Conservation (phyloP, 2,113 vertebrate genomes). For the Morone chrysops region DNA sequence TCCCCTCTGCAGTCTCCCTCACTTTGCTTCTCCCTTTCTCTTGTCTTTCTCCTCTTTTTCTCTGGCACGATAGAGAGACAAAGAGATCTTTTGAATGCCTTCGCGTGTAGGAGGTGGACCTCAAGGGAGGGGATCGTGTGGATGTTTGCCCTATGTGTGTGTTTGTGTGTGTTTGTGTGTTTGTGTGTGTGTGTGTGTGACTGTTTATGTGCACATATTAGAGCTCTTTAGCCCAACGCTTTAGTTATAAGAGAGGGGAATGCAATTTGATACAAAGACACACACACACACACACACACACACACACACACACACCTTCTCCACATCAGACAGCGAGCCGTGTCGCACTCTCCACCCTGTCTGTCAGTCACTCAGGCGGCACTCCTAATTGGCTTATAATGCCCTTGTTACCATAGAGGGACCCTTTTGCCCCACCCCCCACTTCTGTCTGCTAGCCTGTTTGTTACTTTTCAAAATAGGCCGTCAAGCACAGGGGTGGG, state of each 20-base stretch:
- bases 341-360: constrained; percentile 68
- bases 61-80: constrained; percentile 74
- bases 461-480: constrained; percentile 76
- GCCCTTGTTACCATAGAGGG: constrained; percentile 77
- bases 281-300: constrained; percentile 36
- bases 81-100: constrained; percentile 85
- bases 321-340: constrained; percentile 60
- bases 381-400: constrained; percentile 82
- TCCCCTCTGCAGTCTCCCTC: constrained; percentile 18
- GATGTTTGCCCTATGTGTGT: constrained; percentile 66
- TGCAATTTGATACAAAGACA: constrained; percentile 69
- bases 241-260: constrained; percentile 55
- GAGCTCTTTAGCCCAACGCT: constrained; percentile 71
- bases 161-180: constrained; percentile 40
- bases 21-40: constrained; percentile 33
- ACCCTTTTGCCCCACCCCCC: constrained; percentile 74
- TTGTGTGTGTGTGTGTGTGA: constrained; percentile 57
- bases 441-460: constrained; percentile 70
- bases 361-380: constrained; percentile 77
- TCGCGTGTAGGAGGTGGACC: constrained; percentile 80
- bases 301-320: constrained; percentile 54
- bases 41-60: constrained; percentile 61
- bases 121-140: constrained; percentile 77
- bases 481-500: constrained; percentile 71
- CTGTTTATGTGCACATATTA: constrained; percentile 72